Evolutionary conservation across 2,113 vertebrate genomes (phyloP), one percentile per base, ranked within the genome.

Genomic region (Nothobranchius furzeri): DNA sequence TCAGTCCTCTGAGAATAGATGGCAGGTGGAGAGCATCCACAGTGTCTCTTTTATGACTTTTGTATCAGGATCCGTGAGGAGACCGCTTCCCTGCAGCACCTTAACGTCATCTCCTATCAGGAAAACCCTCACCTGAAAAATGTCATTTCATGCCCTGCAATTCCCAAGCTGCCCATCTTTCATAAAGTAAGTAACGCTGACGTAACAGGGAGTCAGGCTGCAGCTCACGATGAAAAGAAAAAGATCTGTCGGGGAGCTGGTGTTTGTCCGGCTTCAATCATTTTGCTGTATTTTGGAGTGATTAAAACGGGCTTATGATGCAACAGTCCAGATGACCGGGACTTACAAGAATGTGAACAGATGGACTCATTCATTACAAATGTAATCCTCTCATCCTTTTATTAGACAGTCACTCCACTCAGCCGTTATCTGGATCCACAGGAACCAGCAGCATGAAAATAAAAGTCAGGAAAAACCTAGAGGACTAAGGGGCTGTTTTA

Each of bases 221-320:
- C 59, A 35, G 76, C 37, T 14, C 55, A 64, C 51, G 43, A 62
- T 67, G 60, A 72, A 70, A 37, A 17, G 25, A 52, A 37, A 63
- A 25, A 25, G 55, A 30, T 36, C 73, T 54, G 60, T 67, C 64
- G 60, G 57, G 30, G 45, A 20, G 30, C 46, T 11, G 3, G 12
- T 5, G 57, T 20, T 76, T 68, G 65, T 67, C 49, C 42, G 24
- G 12, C 61, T 69, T 54, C 53, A 66, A 64, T 74, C 65, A 45
- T 80, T 80, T 70, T 10, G 15, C 56, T 67, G 73, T 68, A 68
- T 85, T 87, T 79, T 53, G 65, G 52, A 77, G 81, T 78, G 87
- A 90, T 90, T 89, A 81, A 85, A 89, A 81, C 81, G 81, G 70
- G 81, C 69, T 85, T 87, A 85, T 89, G 87, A 89, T 87, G 85